phyloP scores from a whole-genome alignment of 2,888 invertebrate genomes.

The Coelopa pilipes region DNA sequence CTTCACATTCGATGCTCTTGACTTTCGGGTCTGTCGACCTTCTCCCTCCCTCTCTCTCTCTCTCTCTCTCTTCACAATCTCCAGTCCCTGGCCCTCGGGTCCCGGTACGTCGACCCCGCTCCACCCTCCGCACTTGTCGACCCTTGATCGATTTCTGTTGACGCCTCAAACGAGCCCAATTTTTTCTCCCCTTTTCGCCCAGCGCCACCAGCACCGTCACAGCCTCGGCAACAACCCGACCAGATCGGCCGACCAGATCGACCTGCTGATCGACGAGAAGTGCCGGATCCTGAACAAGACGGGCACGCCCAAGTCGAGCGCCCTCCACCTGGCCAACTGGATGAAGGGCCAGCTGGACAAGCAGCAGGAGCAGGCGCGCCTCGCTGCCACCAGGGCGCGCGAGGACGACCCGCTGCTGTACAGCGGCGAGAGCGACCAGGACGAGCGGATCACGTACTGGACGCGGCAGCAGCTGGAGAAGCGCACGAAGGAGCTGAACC shows the following conservation, averaged over 20 bases:
- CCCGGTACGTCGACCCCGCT: no score
- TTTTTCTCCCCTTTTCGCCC: constrained; percentile 19
- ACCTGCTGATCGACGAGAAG: constrained; percentile 73
- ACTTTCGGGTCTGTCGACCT: no score
- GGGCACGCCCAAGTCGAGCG: constrained; percentile 76
- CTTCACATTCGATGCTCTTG: no score
- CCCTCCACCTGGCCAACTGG: constrained; percentile 81
- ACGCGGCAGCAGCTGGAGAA: constrained; percentile 78
- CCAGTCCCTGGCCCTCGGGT: no score
- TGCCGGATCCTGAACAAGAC: constrained; percentile 73
- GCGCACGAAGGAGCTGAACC: constrained; percentile 76
- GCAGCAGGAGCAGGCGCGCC: constrained; percentile 68
- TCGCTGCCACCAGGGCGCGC: constrained; percentile 58
- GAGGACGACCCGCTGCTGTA: constrained; percentile 60
- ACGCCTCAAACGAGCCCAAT: no score
- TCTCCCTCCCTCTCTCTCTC: no score
- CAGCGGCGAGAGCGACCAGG: constrained; percentile 60
- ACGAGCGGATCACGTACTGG: constrained; percentile 70
- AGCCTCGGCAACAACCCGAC: constrained; percentile 43
- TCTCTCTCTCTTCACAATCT: no score
- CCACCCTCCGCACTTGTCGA: no score
- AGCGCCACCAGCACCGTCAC: constrained; percentile 41
- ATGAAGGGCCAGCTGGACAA: constrained; percentile 80
- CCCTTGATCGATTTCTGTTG: no score
- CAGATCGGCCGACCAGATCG: constrained; percentile 69